Evolutionary conservation across 1,140 invertebrate species (phyloP), one percentile per base, ranked within the genome.

Genomic region (Drosophila albomicans): DNA sequence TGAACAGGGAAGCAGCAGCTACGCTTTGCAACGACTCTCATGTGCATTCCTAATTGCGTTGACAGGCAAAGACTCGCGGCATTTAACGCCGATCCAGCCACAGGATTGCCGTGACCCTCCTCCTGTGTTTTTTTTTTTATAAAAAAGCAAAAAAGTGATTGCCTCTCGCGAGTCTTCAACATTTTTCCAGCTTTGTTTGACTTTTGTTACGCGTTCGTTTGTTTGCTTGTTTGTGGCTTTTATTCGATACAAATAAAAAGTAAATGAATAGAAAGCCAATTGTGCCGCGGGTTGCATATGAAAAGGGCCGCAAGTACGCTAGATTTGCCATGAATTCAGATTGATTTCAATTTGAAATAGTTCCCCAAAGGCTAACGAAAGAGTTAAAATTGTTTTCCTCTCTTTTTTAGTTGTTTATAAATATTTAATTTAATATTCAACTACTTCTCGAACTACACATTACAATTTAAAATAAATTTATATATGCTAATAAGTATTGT

Each of bases 11-110:
- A 13, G 25, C 6, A 43, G 38, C 25, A 13, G 10, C 52, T 25
- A 25, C 20, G 20, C 20, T 41, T 25, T 38, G 56, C 48, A 59
- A 35, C 38, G 38, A 16, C 38, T 75, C 72, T 67, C 62, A 72
- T 79, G 75, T 82, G 79, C 77, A 78, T 79, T 79, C 68, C 65
- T 80, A 80, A 87, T 88, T 82, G 84, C 70, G 84, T 41, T 82
- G 82, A 87, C 82, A 87, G 71, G 81, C 81, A 35, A 58, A 69
- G 68, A 76, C 54, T 81, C 32, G 68, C 51, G 78, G 75, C 82
- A 78, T 70, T 79, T 76, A 81, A 52, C 76, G 78, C 70, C 54
- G 62, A 45, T 59, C 57, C 8, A 20, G 43, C 52, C 41, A 57
- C 54, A n/a, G 62, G 54, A 66, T 66, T 73, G 48, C 38, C 16